A percentile compares a stretch with the other conserved stretches of the same genome.
Conservation (phyloP, 2,113 vertebrate species). For the Echinops telfairi region DNA sequence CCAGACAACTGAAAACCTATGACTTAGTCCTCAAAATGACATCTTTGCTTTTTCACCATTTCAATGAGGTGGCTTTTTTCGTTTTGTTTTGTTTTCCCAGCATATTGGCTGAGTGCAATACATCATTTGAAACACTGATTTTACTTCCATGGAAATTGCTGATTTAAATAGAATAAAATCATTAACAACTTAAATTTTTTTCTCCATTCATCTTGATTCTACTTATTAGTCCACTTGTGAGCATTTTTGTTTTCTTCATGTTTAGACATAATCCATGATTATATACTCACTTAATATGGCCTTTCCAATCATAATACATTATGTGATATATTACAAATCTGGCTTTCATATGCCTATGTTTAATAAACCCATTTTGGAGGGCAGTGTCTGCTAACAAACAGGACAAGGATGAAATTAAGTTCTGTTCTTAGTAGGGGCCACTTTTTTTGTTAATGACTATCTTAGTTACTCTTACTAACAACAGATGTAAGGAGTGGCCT, state of each 20-base stretch:
- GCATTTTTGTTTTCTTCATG: neutral
- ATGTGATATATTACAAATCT: no score
- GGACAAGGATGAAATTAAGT: no score
- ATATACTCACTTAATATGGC: no score
- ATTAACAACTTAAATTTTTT: neutral
- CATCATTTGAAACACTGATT: neutral
- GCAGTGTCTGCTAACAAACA: no score
- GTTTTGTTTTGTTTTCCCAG: no score
- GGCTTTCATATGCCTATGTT: no score
- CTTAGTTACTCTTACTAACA: no score
- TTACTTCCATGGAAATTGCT: neutral
- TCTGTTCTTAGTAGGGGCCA: no score
- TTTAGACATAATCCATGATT: neutral
- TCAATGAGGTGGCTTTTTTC: neutral
- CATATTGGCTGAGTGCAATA: neutral
- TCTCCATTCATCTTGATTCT: neutral
- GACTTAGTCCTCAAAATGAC: neutral
- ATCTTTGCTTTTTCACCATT: neutral
- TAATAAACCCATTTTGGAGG: no score
- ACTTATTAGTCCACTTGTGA: neutral
- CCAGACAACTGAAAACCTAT: neutral
- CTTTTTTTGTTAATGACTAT: no score
- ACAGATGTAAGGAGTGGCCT: no score
- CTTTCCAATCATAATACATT: no score
- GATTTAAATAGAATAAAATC: neutral